Evolutionary conservation across 2,888 invertebrate genomes (phyloP).

Genomic region (Apamea anceps): DNA sequence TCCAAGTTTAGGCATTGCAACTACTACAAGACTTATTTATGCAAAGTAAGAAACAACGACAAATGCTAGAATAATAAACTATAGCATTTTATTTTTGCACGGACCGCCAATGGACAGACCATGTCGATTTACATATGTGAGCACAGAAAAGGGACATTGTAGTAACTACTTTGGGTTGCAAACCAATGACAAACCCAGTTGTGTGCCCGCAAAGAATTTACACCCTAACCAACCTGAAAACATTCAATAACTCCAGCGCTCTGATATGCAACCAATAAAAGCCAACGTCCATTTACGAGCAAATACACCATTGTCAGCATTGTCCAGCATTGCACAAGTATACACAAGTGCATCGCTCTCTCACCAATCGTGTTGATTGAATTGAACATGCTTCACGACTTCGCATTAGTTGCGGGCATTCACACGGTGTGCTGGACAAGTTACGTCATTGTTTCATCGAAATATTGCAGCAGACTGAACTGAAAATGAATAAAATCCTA

Average conservation of each 20-base stretch:
- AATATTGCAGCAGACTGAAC: slow-evolving; percentile 3
- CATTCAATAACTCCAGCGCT: slow-evolving; percentile 13
- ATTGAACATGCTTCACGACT: slow-evolving; percentile 67
- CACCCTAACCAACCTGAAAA: slow-evolving; percentile 3
- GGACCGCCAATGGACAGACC: background rate
- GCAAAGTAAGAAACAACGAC: background rate
- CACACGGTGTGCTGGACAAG: slow-evolving; percentile 51
- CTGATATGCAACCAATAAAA: slow-evolving; percentile 43
- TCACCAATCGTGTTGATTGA: slow-evolving; percentile 70
- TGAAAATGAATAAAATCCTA: slow-evolving; percentile 4
- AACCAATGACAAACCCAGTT: background rate
- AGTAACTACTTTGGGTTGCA: background rate
- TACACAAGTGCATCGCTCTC: slow-evolving; percentile 66
- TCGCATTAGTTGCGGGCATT: slow-evolving; percentile 56
- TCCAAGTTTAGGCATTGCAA: background rate
- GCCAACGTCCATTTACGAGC: slow-evolving; percentile 24
- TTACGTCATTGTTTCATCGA: slow-evolving; percentile 39
- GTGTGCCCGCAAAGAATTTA: background rate
- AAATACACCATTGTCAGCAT: slow-evolving; percentile 38
- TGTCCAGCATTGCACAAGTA: slow-evolving; percentile 33
- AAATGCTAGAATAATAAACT: background rate
- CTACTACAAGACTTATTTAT: too few species aligned
- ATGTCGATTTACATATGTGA: background rate
- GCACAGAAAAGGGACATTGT: background rate
- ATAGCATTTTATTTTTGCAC: background rate